Evolutionary conservation across 2,888 invertebrate species (phyloP).

Genomic region (Microchrysa polita): DNA sequence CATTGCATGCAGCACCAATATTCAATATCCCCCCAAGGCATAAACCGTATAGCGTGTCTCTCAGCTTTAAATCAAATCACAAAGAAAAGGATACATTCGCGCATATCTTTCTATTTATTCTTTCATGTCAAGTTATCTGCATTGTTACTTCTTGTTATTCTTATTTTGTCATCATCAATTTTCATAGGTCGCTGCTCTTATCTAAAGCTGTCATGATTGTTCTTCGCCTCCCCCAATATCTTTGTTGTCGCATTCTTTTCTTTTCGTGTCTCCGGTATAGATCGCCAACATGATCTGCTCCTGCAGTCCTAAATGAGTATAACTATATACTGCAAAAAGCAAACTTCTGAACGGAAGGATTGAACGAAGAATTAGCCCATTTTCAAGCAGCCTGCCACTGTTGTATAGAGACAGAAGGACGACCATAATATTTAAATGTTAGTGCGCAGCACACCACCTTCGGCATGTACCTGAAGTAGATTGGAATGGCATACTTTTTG

Average conservation of each 20-base stretch:
- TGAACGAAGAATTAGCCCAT: constrained; percentile 7
- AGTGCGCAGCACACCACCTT: constrained; percentile 20
- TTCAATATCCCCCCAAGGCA: too few species aligned
- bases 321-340: too few species aligned
- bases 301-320: background rate
- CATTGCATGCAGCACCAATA: too few species aligned
- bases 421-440: constrained; percentile 32
- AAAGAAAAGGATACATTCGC: background rate
- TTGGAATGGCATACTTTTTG: constrained; percentile 34
- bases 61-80: background rate
- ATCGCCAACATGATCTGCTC: background rate
- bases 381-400: background rate
- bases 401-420: background rate
- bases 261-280: background rate
- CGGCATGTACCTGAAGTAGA: background rate
- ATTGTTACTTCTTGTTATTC: constrained; percentile 39
- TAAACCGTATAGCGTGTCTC: too few species aligned
- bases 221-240: constrained; percentile 15
- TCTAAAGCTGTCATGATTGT: constrained; percentile 1
- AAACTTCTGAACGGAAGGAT: constrained; percentile 9
- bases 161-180: constrained; percentile 36
- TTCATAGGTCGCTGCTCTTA: constrained; percentile 25
- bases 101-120: constrained; percentile 32
- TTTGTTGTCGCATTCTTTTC: background rate
- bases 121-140: constrained; percentile 23